These are phyloP conservation scores for Clytia hemisphaerica DNA, from an alignment of 30 jellyfish, hydroid and myxozoan genomes.

Conservation along the genomic window DNA sequence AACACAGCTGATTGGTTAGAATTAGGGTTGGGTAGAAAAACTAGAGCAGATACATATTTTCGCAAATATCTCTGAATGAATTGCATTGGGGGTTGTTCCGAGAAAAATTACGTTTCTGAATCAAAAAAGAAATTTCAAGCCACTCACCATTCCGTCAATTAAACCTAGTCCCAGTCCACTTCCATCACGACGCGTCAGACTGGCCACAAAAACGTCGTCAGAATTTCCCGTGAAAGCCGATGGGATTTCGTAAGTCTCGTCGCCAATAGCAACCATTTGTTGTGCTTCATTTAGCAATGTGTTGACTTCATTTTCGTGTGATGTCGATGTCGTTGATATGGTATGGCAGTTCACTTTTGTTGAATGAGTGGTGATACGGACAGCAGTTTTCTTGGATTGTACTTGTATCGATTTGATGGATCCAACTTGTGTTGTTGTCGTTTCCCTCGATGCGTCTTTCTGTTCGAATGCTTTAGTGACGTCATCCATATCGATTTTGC, in stretches of 20 bases:
- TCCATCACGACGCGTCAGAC: constrained; percentile 56
- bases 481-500: constrained; percentile 18
- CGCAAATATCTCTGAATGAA: no score
- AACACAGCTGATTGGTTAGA: no score
- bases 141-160: constrained; percentile 92
- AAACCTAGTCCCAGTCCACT: constrained; percentile 93
- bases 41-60: no score
- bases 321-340: not conserved
- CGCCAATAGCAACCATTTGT: not conserved
- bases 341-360: not conserved
- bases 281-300: constrained; percentile 8
- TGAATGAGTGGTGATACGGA: no score
- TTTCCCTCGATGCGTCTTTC: not conserved
- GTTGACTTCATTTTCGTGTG: constrained; percentile 1
- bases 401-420: constrained; percentile 20
- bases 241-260: constrained; percentile 12
- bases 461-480: constrained; percentile 6
- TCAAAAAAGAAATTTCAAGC: no score
- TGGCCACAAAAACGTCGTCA: constrained; percentile 65
- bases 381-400: constrained; percentile 27
- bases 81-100: no score
- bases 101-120: no score
- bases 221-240: no score
- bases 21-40: no score
- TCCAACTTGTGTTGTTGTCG: not conserved